Conservation (phyloP, 2,113 vertebrate genomes). For the Xerus inauris region DNA sequence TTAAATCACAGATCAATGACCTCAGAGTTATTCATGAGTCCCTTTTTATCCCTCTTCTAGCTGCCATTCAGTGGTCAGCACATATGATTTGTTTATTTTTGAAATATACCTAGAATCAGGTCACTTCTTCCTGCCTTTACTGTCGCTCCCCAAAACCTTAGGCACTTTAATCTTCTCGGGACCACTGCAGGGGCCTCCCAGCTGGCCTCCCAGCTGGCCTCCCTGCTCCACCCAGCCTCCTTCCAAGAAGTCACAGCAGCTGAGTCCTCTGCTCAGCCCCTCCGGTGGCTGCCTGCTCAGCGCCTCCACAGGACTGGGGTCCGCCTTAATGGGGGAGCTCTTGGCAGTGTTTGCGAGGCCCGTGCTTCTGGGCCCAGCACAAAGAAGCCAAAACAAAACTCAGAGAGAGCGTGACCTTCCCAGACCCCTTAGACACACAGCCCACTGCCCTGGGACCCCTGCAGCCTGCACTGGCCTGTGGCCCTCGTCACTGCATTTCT, state of each 20-base stretch:
- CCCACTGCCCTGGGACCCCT: fast-evolving
- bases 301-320: not conserved
- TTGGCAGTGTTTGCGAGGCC: not conserved
- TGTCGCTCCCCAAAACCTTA: not conserved
- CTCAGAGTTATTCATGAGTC: not conserved
- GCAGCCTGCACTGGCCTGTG: not conserved
- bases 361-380: not conserved
- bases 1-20: not conserved
- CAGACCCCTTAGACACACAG: fast-evolving
- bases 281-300: not conserved
- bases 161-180: not conserved
- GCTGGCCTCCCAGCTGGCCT: not conserved
- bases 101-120: not conserved
- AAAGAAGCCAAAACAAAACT: not conserved
- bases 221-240: fast-evolving
- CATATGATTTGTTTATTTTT: not conserved
- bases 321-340: too few species aligned
- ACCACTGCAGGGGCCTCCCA: not conserved
- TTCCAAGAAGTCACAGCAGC: not conserved
- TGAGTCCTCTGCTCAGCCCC: not conserved
- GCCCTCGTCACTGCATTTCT: not conserved
- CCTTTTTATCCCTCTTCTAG: not conserved
- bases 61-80: not conserved
- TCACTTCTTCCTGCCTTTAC: not conserved
- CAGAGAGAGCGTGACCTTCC: not conserved